These are phyloP conservation scores for Sylvia atricapilla DNA, from an alignment of 2,113 vertebrate genomes.

Conservation along the genomic window DNA sequence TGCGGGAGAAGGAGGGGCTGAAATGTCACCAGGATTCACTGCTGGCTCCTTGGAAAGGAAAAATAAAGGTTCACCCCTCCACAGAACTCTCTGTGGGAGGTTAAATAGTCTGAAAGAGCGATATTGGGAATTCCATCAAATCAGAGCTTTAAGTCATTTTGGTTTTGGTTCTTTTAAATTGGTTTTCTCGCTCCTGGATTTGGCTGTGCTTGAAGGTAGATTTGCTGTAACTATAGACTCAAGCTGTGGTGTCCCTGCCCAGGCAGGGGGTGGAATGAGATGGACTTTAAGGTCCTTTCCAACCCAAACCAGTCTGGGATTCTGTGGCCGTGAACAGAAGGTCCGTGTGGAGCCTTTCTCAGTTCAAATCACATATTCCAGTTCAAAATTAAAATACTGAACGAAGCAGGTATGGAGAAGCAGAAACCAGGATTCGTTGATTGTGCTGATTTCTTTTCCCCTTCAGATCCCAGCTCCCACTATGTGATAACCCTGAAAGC, in stretches of 20 bases:
- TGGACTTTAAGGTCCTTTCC: not conserved
- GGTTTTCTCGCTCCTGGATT: not conserved
- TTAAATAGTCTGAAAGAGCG: not conserved
- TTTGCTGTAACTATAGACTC: not conserved
- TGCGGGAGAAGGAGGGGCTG: not conserved
- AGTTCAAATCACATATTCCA: not conserved
- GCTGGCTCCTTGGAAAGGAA: not conserved
- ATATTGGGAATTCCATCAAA: not conserved
- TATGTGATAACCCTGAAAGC: conserved; percentile 98
- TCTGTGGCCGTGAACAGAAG: not conserved
- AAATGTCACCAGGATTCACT: not conserved
- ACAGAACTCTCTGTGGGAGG: not conserved
- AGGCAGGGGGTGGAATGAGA: not conserved
- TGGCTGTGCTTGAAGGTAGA: not conserved
- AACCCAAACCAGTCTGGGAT: not conserved
- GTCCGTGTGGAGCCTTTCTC: not conserved
- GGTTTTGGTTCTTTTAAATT: not conserved
- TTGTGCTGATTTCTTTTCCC: not conserved
- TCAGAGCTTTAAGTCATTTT: not conserved
- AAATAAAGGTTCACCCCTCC: not conserved
- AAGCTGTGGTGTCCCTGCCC: not conserved
- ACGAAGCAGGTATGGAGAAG: not conserved
- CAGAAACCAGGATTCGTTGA: not conserved
- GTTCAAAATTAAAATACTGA: not conserved
- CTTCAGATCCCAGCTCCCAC: conserved; percentile 91